phyloP scores from a whole-genome alignment of 2,888 invertebrate species.

The Yponomeuta malinellus region DNA sequence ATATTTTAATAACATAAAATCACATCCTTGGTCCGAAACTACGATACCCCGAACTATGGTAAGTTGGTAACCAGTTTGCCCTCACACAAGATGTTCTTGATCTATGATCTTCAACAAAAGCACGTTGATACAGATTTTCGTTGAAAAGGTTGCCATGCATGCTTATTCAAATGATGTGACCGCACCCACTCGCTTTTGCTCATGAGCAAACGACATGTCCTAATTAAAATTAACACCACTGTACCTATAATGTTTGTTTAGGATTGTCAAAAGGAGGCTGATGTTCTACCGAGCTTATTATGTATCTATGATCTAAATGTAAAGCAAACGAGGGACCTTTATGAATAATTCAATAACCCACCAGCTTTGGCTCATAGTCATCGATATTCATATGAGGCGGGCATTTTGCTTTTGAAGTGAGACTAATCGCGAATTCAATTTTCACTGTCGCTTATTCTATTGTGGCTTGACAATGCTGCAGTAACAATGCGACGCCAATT shows the following conservation, averaged over 20 bases:
- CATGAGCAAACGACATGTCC: not conserved
- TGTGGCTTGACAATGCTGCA: not conserved
- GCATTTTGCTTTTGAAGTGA: not conserved
- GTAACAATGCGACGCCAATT: not conserved
- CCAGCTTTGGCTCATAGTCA: slow-evolving; percentile 28
- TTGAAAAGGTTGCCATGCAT: too few species aligned
- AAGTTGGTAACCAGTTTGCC: too few species aligned
- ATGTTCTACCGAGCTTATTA: not conserved
- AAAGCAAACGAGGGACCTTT: slow-evolving; percentile 23
- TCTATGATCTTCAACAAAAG: too few species aligned
- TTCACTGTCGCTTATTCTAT: not conserved
- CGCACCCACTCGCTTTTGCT: not conserved
- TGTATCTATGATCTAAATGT: slow-evolving; percentile 11
- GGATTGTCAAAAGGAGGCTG: not conserved
- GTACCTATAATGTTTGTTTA: slow-evolving; percentile 1
- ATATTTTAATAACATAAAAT: too few species aligned
- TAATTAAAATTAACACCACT: not conserved
- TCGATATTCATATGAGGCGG: slow-evolving; percentile 29
- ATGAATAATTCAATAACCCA: slow-evolving; percentile 31
- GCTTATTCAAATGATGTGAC: not conserved
- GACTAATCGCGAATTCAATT: slow-evolving; percentile 5
- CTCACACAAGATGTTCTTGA: too few species aligned
- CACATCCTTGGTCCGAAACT: too few species aligned
- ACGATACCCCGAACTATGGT: too few species aligned
- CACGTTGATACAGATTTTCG: too few species aligned